These are phyloP conservation scores for Podiceps cristatus DNA, from an alignment of 2,113 vertebrate genomes.

Conservation along the genomic window DNA sequence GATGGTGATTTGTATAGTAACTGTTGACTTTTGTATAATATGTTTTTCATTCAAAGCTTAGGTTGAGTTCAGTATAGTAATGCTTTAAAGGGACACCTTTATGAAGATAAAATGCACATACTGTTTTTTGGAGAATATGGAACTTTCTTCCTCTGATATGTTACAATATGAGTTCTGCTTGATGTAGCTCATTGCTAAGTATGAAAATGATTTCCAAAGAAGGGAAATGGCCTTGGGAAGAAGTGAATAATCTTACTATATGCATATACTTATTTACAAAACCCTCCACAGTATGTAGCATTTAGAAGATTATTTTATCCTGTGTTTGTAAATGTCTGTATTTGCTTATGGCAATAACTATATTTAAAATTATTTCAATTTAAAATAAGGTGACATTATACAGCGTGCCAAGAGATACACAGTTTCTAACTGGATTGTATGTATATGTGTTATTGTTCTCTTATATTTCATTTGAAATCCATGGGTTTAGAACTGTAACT, in stretches of 20 bases:
- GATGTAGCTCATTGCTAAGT: neutral
- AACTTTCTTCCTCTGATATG: neutral
- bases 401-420: neutral
- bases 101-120: neutral
- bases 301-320: neutral
- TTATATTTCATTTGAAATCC: neutral
- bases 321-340: neutral
- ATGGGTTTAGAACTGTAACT: neutral
- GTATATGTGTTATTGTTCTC: neutral
- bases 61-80: neutral
- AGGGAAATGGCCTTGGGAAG: neutral
- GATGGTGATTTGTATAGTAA: neutral
- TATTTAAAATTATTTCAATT: neutral
- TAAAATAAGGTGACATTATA: neutral
- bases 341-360: neutral
- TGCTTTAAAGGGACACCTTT: neutral
- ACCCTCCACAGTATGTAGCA: neutral
- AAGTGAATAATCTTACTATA: neutral
- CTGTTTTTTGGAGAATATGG: neutral
- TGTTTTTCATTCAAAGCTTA: neutral
- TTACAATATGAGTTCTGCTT: neutral
- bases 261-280: neutral
- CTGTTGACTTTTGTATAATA: neutral
- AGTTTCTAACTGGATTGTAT: neutral
- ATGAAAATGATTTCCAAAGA: neutral